These are phyloP conservation scores for Xiphydria camelus DNA, from an alignment of 2,888 invertebrate genomes.

Conservation along the genomic window DNA sequence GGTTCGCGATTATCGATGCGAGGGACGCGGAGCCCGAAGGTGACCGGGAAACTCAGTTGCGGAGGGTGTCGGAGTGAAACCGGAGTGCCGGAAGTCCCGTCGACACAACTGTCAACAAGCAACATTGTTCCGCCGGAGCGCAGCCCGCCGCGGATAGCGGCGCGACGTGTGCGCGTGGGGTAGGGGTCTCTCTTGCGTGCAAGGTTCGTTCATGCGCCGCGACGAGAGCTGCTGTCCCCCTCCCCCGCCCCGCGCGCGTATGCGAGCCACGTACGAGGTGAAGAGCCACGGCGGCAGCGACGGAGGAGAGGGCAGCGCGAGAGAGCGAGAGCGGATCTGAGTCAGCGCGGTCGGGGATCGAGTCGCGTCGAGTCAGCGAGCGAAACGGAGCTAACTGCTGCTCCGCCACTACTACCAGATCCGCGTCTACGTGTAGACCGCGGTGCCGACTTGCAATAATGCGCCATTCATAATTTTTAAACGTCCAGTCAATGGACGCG, in stretches of 20 bases:
- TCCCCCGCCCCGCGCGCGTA: constrained; percentile 11
- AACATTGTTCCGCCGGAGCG: constrained; percentile 15
- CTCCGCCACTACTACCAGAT: constrained; percentile 36
- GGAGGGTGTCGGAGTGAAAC: constrained; percentile 25
- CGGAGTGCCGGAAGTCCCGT: constrained; percentile 39
- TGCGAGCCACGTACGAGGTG: constrained; percentile 6
- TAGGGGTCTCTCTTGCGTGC: constrained; percentile 1
- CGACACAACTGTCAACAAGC: constrained; percentile 32
- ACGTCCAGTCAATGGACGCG: constrained; percentile 22
- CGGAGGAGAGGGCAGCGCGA: constrained; percentile 11
- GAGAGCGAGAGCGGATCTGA: constrained; percentile 52
- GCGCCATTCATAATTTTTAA: constrained; percentile 51
- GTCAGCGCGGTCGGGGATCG: constrained; percentile 49
- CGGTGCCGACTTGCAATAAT: constrained; percentile 42
- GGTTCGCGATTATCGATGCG: no score
- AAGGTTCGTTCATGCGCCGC: neutral
- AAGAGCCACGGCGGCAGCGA: constrained; percentile 12
- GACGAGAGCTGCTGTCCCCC: constrained; percentile 1
- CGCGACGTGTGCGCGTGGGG: neutral
- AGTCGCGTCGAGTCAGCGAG: constrained; percentile 53
- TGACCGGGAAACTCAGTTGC: constrained; percentile 4
- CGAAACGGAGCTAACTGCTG: constrained; percentile 40
- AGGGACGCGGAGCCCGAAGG: no score
- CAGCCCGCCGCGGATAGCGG: neutral
- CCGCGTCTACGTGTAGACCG: constrained; percentile 31